These are phyloP conservation scores for Myotis daubentonii DNA, from an alignment of 2,797 vertebrate species.

Conservation along the genomic window DNA sequence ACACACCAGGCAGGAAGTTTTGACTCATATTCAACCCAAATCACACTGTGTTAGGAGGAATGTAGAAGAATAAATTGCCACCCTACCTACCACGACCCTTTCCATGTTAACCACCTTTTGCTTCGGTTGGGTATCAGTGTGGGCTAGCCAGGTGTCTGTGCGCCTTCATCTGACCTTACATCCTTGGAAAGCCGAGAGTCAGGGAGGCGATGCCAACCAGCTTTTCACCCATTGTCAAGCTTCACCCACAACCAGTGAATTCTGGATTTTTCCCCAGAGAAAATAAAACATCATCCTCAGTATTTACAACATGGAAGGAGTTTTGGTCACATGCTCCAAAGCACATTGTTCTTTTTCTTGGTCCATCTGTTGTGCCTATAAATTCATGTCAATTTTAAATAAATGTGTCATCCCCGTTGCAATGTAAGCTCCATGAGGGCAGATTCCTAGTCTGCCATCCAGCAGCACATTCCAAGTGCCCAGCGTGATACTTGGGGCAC, in stretches of 20 bases:
- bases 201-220: not conserved
- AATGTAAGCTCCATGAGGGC: not conserved
- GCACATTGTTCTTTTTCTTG: not conserved
- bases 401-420: not conserved
- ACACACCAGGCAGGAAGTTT: not conserved
- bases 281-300: not conserved
- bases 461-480: not conserved
- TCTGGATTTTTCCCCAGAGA: not conserved
- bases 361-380: not conserved
- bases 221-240: not conserved
- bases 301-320: not conserved
- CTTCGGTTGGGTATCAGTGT: not conserved
- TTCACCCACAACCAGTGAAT: not conserved
- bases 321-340: not conserved
- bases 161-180: not conserved
- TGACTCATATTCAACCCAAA: not conserved
- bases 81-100: not conserved
- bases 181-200: not conserved
- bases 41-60: not conserved
- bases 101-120: not conserved
- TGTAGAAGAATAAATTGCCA: not conserved
- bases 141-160: not conserved
- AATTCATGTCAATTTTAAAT: conserved; percentile 1
- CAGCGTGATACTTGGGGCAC: not conserved
- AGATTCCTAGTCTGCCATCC: not conserved